Conservation (phyloP, 2,797 vertebrate species). For the Serranus cabrilla region DNA sequence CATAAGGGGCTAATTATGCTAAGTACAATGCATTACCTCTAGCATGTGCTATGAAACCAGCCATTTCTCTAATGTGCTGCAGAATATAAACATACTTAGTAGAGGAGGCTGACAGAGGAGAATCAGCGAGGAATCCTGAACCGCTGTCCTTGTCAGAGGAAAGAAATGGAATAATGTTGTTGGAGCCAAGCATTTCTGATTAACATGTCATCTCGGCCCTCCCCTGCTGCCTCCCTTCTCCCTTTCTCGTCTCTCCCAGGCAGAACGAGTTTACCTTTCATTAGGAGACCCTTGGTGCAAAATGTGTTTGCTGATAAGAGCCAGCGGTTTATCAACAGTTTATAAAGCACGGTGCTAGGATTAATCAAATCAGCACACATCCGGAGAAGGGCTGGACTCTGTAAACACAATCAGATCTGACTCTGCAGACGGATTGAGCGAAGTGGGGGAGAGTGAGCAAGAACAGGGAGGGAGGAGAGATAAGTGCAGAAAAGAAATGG, state of each 20-base stretch:
- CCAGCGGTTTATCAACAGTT: slow-evolving; percentile 80
- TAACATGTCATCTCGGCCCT: slow-evolving; percentile 62
- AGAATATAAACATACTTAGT: slow-evolving; percentile 64
- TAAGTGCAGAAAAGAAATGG: slow-evolving; percentile 59
- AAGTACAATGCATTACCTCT: slow-evolving; percentile 76
- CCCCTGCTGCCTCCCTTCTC: slow-evolving; percentile 25
- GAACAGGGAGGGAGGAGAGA: slow-evolving; percentile 40
- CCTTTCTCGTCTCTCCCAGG: slow-evolving; percentile 31
- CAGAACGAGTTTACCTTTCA: slow-evolving; percentile 78
- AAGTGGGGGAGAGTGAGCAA: slow-evolving; percentile 10
- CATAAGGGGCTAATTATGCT: slow-evolving; percentile 78
- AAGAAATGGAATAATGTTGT: slow-evolving; percentile 57
- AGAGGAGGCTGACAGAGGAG: slow-evolving; percentile 53
- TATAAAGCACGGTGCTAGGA: slow-evolving; percentile 73
- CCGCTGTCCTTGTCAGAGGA: slow-evolving; percentile 58
- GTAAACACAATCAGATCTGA: slow-evolving; percentile 78
- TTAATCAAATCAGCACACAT: slow-evolving; percentile 80
- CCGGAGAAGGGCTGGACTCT: slow-evolving; percentile 64
- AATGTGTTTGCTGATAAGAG: slow-evolving; percentile 83
- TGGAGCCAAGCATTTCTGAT: slow-evolving; percentile 66
- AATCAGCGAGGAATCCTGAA: slow-evolving; percentile 51
- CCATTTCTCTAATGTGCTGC: slow-evolving; percentile 65
- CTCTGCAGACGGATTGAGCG: slow-evolving; percentile 52
- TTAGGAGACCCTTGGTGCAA: slow-evolving; percentile 72
- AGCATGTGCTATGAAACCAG: slow-evolving; percentile 68